These are phyloP conservation scores for Danio aesculapii DNA, from an alignment of 2,797 vertebrate species.

Conservation along the genomic window DNA sequence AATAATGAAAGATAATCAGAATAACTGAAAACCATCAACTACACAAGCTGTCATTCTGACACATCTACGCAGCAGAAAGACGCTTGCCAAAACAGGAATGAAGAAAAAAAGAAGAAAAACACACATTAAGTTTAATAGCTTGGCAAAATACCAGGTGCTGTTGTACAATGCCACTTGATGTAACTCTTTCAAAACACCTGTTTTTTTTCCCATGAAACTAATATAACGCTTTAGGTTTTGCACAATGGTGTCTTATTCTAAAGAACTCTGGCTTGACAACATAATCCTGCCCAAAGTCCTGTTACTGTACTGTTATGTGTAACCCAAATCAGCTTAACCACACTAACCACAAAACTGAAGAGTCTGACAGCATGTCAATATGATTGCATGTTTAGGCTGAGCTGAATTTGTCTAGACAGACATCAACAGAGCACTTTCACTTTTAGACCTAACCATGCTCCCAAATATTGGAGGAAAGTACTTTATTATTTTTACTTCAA, in stretches of 20 bases:
- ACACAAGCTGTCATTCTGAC: slow-evolving; percentile 52
- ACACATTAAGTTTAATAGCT: slow-evolving; percentile 17
- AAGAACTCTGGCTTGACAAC: background rate
- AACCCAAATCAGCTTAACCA: slow-evolving; percentile 39
- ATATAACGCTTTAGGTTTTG: background rate
- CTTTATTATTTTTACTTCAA: too few relatives aligned
- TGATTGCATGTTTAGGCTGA: slow-evolving; percentile 13
- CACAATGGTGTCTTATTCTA: too few relatives aligned
- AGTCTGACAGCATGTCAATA: slow-evolving; percentile 24
- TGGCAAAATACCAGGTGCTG: slow-evolving; percentile 32
- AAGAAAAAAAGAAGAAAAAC: slow-evolving; percentile 30
- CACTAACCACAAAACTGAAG: slow-evolving; percentile 21
- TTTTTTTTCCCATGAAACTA: slow-evolving; percentile 1
- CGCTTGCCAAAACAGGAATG: slow-evolving; percentile 37
- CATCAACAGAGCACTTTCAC: background rate
- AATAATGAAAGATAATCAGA: slow-evolving; percentile 65
- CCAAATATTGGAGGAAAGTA: background rate
- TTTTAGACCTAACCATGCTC: background rate
- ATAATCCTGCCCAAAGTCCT: background rate
- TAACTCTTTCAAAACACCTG: slow-evolving; percentile 24
- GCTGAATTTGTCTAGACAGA: background rate
- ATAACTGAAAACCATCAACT: slow-evolving; percentile 67
- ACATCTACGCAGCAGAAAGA: slow-evolving; percentile 41
- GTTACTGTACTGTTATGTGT: slow-evolving; percentile 2
- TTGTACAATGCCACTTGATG: background rate